phyloP scores from a whole-genome alignment of 2,113 vertebrate genomes.

The Nerophis ophidion region DNA sequence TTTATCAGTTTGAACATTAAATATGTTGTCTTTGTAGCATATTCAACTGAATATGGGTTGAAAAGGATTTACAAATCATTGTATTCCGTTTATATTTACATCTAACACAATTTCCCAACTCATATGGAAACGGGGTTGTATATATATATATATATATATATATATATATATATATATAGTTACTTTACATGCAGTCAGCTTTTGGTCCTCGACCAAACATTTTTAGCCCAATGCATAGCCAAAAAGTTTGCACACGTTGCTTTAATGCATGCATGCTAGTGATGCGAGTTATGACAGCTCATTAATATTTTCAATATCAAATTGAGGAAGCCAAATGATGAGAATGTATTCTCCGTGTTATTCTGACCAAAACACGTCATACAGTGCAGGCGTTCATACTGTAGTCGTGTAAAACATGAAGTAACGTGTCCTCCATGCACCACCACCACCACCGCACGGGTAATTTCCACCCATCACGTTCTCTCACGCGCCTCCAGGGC shows the following conservation, averaged over 20 bases:
- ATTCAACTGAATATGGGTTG: no score
- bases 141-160: no score
- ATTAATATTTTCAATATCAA: background rate
- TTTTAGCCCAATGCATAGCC: background rate
- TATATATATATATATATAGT: no score
- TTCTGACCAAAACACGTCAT: background rate
- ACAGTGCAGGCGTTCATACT: slow-evolving; percentile 1
- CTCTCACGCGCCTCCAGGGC: slow-evolving; percentile 17
- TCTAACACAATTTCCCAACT: no score
- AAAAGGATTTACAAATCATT: no score
- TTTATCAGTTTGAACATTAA: no score
- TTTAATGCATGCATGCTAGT: no score
- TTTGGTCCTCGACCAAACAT: no score
- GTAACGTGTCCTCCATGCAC: slow-evolving; percentile 15
- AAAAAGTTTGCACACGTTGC: background rate
- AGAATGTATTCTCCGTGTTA: background rate
- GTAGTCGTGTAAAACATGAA: slow-evolving; percentile 12
- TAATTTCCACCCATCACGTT: slow-evolving; percentile 15
- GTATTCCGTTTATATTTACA: no score
- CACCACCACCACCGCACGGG: slow-evolving; percentile 1
- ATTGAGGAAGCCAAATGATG: background rate
- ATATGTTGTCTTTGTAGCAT: no score
- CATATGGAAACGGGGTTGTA: no score
- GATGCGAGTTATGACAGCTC: background rate
- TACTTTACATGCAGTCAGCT: no score